Percentiles rank a stretch among this genome's conserved stretches.
phyloP scores from a whole-genome alignment of 2,113 vertebrate species.

The Megaceryle torquata region DNA sequence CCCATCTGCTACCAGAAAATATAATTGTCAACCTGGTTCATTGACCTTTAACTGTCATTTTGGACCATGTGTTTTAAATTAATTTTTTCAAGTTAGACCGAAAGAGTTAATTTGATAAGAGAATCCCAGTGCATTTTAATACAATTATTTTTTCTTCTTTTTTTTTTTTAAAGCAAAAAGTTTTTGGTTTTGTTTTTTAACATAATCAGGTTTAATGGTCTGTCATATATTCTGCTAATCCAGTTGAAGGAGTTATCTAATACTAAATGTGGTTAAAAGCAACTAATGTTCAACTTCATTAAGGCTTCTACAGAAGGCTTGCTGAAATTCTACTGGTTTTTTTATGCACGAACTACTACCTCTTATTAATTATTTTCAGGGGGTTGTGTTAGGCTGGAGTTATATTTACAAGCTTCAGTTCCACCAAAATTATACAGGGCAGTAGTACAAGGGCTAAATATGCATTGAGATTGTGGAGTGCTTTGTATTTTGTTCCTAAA shows the following conservation, averaged over 20 bases:
- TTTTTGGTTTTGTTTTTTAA: background rate
- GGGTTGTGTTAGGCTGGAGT: background rate
- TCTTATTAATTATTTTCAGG: conserved; percentile 47
- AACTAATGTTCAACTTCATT: conserved; percentile 68
- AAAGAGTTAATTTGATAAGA: conserved; percentile 50
- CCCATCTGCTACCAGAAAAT: conserved; percentile 75
- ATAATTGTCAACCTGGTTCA: conserved; percentile 70
- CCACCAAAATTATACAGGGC: background rate
- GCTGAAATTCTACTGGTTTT: conserved; percentile 43
- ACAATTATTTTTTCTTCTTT: background rate
- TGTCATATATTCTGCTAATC: conserved; percentile 58
- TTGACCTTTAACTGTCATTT: conserved; percentile 72
- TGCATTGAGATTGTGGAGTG: background rate
- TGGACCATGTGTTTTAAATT: conserved; percentile 32
- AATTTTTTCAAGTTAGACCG: conserved; percentile 22
- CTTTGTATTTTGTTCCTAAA: background rate
- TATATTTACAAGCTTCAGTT: conserved; percentile 32
- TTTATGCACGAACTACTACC: background rate
- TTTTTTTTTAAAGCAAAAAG: background rate
- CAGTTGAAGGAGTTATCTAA: conserved; percentile 54
- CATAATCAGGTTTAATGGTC: conserved; percentile 40
- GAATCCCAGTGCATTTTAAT: conserved; percentile 12
- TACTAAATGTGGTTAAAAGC: conserved; percentile 54
- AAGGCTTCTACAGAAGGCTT: conserved; percentile 38
- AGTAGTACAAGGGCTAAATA: background rate